Evolutionary conservation across 1,140 invertebrate species (phyloP).

Genomic region (Halesus radiatus): DNA sequence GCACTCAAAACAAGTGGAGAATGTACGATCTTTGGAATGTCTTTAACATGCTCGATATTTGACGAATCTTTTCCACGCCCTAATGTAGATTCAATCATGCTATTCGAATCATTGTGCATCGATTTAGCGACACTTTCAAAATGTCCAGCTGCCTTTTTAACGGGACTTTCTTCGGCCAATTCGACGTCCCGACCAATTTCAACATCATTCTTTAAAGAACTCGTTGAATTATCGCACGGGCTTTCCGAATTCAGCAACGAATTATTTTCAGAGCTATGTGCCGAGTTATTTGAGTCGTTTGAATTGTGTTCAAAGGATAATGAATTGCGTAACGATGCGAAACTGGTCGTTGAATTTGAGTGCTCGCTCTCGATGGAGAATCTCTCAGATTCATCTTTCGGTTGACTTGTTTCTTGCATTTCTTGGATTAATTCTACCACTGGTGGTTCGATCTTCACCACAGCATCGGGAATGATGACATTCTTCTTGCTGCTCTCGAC

Average conservation of each 20-base stretch:
- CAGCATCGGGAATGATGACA: not conserved
- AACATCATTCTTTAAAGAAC: not conserved
- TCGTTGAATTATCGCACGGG: not conserved
- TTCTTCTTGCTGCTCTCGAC: conserved; percentile 40
- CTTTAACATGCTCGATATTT: not conserved
- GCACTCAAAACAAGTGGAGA: not conserved
- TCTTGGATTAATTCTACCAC: not conserved
- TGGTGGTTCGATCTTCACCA: conserved; percentile 33
- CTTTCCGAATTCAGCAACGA: conserved; percentile 9
- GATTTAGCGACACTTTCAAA: conserved; percentile 5
- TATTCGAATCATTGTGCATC: not conserved
- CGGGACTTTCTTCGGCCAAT: not conserved
- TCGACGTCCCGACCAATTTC: not conserved
- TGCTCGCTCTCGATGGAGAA: conserved; percentile 22
- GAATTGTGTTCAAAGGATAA: conserved; percentile 23
- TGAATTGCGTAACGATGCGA: conserved; percentile 8
- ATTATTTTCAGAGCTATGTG: not conserved
- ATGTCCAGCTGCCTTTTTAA: not conserved
- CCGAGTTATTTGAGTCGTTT: conserved; percentile 1
- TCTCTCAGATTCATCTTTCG: not conserved
- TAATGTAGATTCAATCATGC: not conserved
- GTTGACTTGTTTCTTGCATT: not conserved
- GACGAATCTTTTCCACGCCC: too few species aligned
- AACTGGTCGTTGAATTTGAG: conserved; percentile 17
- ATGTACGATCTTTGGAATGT: not conserved